These are phyloP conservation scores for Parnassius orleans DNA, from an alignment of 2,888 invertebrate genomes.

Conservation along the genomic window DNA sequence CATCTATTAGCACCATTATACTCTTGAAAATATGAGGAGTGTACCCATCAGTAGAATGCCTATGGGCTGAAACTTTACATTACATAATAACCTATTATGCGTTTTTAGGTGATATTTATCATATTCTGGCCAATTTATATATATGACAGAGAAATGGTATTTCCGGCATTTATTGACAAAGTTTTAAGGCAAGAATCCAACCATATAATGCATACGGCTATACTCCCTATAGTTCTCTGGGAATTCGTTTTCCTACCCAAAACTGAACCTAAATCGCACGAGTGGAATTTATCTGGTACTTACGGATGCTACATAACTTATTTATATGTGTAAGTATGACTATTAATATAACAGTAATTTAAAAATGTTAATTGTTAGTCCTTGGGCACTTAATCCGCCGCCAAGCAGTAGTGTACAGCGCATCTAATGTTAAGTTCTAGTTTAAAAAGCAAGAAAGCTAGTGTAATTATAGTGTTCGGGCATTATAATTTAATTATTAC, in stretches of 20 bases:
- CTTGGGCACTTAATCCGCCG: too few relatives aligned
- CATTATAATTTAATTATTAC: too few relatives aligned
- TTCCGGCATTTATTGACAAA: constrained; percentile 53
- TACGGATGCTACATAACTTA: constrained; percentile 47
- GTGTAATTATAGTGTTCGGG: too few relatives aligned
- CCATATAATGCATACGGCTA: constrained; percentile 61
- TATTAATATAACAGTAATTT: neutral
- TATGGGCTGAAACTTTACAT: too few relatives aligned
- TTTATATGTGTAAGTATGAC: constrained; percentile 27
- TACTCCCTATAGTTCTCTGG: constrained; percentile 51
- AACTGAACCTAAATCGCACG: constrained; percentile 45
- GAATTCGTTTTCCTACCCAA: constrained; percentile 52
- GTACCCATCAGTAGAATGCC: too few relatives aligned
- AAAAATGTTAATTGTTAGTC: too few relatives aligned
- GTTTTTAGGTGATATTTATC: constrained; percentile 49
- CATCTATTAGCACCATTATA: too few relatives aligned
- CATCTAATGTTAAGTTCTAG: too few relatives aligned
- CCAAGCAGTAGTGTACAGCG: too few relatives aligned
- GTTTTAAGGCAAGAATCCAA: constrained; percentile 48
- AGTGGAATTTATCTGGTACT: constrained; percentile 36
- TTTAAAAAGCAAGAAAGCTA: too few relatives aligned
- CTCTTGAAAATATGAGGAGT: too few relatives aligned
- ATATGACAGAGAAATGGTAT: constrained; percentile 55
- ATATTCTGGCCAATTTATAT: constrained; percentile 63
- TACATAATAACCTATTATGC: neutral